phyloP scores from a whole-genome alignment of 2,113 vertebrate species.

The Proterorhinus semilunaris region DNA sequence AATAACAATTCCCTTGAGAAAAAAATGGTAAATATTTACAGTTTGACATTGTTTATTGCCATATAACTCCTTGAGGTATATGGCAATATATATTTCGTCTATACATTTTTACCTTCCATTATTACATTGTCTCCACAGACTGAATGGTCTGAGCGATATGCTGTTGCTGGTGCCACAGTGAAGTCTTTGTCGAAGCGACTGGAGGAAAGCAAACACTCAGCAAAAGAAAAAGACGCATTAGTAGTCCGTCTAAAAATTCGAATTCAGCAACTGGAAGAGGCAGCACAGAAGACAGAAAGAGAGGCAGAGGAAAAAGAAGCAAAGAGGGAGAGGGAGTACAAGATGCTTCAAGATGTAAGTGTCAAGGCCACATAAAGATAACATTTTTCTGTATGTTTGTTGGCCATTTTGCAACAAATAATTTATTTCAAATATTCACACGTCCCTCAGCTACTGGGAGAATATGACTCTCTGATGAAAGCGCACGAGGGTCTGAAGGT shows the following conservation, averaged over 20 bases:
- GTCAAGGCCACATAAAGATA: background rate
- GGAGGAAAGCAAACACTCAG: conserved; percentile 82
- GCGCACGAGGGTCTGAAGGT: conserved; percentile 90
- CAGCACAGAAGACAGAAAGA: conserved; percentile 79
- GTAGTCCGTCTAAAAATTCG: conserved; percentile 74
- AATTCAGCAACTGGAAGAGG: conserved; percentile 84
- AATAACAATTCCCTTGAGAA: conserved; percentile 84
- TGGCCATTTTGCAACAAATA: background rate
- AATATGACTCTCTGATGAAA: conserved; percentile 88
- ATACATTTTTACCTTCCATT: background rate
- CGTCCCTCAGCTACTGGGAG: conserved; percentile 82
- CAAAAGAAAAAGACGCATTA: conserved; percentile 84
- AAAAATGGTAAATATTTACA: conserved; percentile 78
- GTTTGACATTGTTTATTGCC: too few species aligned
- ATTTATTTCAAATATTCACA: conserved; percentile 10
- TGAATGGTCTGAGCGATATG: conserved; percentile 86
- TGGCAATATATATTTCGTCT: too few species aligned
- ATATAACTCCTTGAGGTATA: too few species aligned
- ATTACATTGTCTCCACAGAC: conserved; percentile 58
- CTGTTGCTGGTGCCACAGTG: conserved; percentile 72
- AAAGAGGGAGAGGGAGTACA: conserved; percentile 82
- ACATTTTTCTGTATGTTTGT: background rate
- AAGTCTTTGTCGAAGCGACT: conserved; percentile 83
- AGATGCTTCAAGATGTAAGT: conserved; percentile 93
- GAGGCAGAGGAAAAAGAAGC: conserved; percentile 87